Evolutionary conservation across 2,797 vertebrate species (phyloP), one percentile per base, ranked within the genome.

Genomic region (Gorsachius magnificus): DNA sequence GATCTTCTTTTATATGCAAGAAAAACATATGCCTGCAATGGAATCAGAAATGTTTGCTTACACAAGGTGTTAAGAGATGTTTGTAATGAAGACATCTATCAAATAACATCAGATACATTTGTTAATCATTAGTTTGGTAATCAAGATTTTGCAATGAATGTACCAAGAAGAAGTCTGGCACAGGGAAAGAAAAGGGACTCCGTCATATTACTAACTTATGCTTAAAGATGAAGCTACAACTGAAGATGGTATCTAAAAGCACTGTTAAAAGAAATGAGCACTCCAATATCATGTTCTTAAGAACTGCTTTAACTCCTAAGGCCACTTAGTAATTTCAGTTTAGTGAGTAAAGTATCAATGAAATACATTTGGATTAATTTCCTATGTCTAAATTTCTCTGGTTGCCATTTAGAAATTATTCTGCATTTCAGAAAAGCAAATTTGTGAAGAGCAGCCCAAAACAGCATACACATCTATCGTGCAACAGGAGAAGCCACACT

Each of bases 1-100:
- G 99, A 97, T 99, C 99, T 97, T 99, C 99, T 90, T 99, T 99
- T 96, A 99, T 99, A 35, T 99, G 99, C 97, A 98, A 98, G 98
- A 99, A 99, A 98, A 99, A 99, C 94, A 99, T 97, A 70, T 99
- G 99, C 94, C 99, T 99, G 95, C 57, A 96, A 92, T 31, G 60
- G n/a, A 97, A 96, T 33, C 15, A 87, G 68, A 87, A 89, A 77
- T 36, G 26, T 38, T 81, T 88, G 33, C 63, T 97, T 75, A 81
- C 12, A 74, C 16, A 64, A 76, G 29, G n/a, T 2, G 0, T 66
- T 82, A 69, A 21, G 17, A 12, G 14, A 64, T 20, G 17, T 63
- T 74, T 85, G 38, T 64, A 93, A 85, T 48, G 43, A 87, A 90
- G 53, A 45, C 25, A 50, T 1, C 2, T 33, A 68, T 75, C 38